Conservation (phyloP, 2,797 vertebrate genomes). For the Syngnathus acus region DNA sequence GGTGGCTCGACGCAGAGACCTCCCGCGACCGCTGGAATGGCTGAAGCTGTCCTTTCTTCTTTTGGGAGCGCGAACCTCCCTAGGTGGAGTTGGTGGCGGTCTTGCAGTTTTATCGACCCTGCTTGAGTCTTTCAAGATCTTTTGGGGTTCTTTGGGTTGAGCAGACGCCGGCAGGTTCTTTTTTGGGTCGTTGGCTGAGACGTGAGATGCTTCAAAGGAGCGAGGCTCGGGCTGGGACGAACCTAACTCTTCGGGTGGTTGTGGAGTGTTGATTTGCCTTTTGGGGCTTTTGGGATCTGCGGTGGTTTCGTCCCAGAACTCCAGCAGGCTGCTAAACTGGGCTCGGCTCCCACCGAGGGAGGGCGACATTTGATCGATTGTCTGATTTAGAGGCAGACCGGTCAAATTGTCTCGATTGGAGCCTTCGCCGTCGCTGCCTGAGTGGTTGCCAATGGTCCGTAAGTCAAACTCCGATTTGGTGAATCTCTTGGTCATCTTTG, state of each 20-base stretch:
- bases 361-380: conserved; percentile 59
- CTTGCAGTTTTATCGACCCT: conserved; percentile 41
- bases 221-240: conserved; percentile 31
- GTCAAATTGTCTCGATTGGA: conserved; percentile 57
- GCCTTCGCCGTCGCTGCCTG: conserved; percentile 38
- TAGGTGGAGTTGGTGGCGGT: conserved; percentile 28
- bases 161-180: conserved; percentile 31
- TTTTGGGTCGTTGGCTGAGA: conserved; percentile 38
- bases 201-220: conserved; percentile 31
- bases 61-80: conserved; percentile 42
- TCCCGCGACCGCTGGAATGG: conserved; percentile 38
- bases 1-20: conserved; percentile 47
- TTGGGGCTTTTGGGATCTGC: conserved; percentile 48
- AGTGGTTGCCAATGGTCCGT: conserved; percentile 43
- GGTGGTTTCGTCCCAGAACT: conserved; percentile 79
- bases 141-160: conserved; percentile 32
- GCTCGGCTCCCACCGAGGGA: conserved; percentile 59
- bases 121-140: conserved; percentile 37
- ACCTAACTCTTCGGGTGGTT: conserved; percentile 38
- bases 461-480: conserved; percentile 72
- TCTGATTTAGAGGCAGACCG: conserved; percentile 71
- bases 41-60: conserved; percentile 48
- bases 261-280: conserved; percentile 41
- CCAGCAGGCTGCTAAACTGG: conserved; percentile 79
- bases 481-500: conserved; percentile 61